Evolutionary conservation across 2,113 vertebrate species (phyloP).

Genomic region (Eurypyga helias): DNA sequence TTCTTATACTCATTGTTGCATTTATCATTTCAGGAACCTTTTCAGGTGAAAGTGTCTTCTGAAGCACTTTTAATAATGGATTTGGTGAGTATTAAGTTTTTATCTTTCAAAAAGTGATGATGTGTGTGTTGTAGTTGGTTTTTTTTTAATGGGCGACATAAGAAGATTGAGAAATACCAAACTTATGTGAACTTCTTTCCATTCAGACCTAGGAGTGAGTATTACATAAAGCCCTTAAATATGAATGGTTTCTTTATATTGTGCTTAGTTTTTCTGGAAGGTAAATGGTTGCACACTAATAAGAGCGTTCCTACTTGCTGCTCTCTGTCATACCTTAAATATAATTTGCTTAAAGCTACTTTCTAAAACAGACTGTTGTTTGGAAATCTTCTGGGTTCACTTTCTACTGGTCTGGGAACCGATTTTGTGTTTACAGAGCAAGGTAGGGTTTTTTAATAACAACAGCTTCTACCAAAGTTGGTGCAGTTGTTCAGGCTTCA

Average conservation of each 20-base stretch:
- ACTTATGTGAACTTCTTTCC: neutral
- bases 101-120: neutral
- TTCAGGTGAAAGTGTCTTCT: slow-evolving; percentile 90
- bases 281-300: neutral
- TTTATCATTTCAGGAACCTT: slow-evolving; percentile 87
- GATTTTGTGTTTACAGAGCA: neutral
- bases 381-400: neutral
- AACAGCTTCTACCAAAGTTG: neutral
- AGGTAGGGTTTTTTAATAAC: neutral
- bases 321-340: neutral
- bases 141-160: neutral
- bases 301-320: neutral
- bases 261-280: slow-evolving; percentile 8
- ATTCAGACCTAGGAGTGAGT: slow-evolving; percentile 22
- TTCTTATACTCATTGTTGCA: neutral
- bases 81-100: slow-evolving; percentile 83
- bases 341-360: neutral
- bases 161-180: neutral
- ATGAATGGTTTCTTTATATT: neutral
- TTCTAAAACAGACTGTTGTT: neutral
- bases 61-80: slow-evolving; percentile 97
- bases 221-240: slow-evolving; percentile 49
- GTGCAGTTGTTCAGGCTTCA: neutral
- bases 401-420: neutral
- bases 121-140: no score